Base-by-base conservation (phyloP, 2,888 invertebrate species). In the Neuroscelio doddi region DNA sequence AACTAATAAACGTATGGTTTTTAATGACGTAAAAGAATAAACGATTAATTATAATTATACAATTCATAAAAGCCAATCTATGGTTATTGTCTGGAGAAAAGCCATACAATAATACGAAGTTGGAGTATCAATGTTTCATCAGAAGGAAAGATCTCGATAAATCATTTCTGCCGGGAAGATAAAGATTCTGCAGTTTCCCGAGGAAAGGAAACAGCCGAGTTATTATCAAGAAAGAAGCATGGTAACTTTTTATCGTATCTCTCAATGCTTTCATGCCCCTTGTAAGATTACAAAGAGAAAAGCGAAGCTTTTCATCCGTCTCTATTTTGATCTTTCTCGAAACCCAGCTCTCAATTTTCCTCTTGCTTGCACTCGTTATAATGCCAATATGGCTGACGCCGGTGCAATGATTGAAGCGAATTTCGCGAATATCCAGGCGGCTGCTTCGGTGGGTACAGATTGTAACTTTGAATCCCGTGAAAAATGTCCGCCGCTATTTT, bases 401-500 rank as follows among this genome's bases (percentile, higher is more conserved):
- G 36, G 14, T 29, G 52, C 41, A 8, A 26, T 39, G 50, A 55
- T 63, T 46, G 50, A 51, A 59, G 59, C 45, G 57, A 53, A 58
- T 68, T 16, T 61, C 68, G 55, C 38, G 27, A 17, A 39, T 39
- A 39, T 17, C 32, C 27, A 24, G 10, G 41, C 27, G 50, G 16
- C 14, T 24, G 21, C 56, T 50, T 38, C 44, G 24, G 36, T 17
- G 10, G 63, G 49, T 68, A 69, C 74, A 77, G 74, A 78, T 79
- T 74, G 68, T 69, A 73, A 76, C 73, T 76, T 76, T 58, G 74
- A 68, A 79, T 78, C 73, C 71, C 29, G 69, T 79, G 77, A 80
- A 76, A 80, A 80, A 80, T 77, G 75, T 66, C 64, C 53, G 41
- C 10, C 38, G 67, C 72, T 69, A 80, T 81, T 78, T 76, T 78